Conservation (phyloP, 2,113 vertebrate species). For the Catharus minimus region DNA sequence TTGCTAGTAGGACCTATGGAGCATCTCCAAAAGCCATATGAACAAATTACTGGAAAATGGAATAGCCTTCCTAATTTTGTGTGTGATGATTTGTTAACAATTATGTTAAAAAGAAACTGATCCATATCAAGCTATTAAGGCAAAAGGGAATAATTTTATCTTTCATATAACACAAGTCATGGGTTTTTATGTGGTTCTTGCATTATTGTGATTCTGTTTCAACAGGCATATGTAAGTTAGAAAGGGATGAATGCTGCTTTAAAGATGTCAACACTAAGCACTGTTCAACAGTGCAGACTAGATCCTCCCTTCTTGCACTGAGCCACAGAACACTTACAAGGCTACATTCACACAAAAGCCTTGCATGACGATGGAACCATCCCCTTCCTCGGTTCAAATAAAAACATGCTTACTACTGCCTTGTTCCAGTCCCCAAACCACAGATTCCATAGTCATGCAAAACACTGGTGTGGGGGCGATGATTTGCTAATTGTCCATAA, state of each 20-base stretch:
- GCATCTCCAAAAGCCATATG: conserved; percentile 2
- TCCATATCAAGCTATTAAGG: not conserved
- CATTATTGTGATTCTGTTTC: not conserved
- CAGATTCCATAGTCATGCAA: not conserved
- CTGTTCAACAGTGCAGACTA: not conserved
- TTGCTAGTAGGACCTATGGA: not conserved
- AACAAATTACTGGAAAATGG: conserved; percentile 27
- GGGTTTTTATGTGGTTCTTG: not conserved
- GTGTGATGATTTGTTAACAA: conserved; percentile 6
- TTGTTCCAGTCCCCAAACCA: not conserved
- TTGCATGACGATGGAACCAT: not conserved
- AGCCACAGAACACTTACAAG: not conserved
- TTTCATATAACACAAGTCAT: not conserved
- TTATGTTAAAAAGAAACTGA: not conserved
- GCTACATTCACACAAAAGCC: not conserved
- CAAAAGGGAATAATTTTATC: not conserved
- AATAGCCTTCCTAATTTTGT: not conserved
- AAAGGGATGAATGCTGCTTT: not conserved
- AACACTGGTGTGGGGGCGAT: not conserved
- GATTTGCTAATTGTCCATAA: not conserved
- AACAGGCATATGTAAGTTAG: not conserved
- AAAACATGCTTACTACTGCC: not conserved
- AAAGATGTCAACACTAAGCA: not conserved
- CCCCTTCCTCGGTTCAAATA: not conserved
- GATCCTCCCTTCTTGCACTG: not conserved